Evolutionary conservation across 2,888 invertebrate genomes (phyloP).

Genomic region (Latrodectus hesperus): DNA sequence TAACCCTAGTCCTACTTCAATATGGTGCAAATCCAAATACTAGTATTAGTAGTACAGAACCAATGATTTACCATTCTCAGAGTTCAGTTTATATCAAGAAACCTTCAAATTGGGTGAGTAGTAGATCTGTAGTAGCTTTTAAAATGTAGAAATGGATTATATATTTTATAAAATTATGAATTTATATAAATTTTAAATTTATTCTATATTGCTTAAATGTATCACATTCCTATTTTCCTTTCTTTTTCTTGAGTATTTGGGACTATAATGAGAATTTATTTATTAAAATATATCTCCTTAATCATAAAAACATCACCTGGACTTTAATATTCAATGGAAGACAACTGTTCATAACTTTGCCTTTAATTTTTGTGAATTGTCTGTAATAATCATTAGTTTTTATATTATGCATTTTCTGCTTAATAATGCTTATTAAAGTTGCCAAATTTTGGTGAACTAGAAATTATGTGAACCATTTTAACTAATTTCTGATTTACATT

Average conservation of each 20-base stretch:
- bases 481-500: no score
- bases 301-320: neutral
- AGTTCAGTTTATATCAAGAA: conserved; percentile 79
- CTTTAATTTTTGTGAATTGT: no score
- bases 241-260: neutral
- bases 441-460: no score
- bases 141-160: neutral
- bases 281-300: neutral
- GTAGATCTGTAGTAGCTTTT: neutral
- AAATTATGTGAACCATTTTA: no score
- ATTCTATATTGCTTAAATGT: neutral
- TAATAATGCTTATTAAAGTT: no score
- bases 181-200: no score
- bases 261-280: neutral
- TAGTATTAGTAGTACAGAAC: conserved; percentile 78
- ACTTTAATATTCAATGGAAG: neutral
- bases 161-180: neutral
- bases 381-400: no score
- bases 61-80: conserved; percentile 78
- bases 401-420: no score
- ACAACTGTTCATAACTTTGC: no score
- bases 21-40: conserved; percentile 85
- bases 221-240: neutral
- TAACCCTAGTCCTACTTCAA: conserved; percentile 83
- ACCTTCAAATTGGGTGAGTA: conserved; percentile 77